These are phyloP conservation scores for Callimorpha dominula DNA, from an alignment of 2,888 invertebrate species.

Conservation along the genomic window DNA sequence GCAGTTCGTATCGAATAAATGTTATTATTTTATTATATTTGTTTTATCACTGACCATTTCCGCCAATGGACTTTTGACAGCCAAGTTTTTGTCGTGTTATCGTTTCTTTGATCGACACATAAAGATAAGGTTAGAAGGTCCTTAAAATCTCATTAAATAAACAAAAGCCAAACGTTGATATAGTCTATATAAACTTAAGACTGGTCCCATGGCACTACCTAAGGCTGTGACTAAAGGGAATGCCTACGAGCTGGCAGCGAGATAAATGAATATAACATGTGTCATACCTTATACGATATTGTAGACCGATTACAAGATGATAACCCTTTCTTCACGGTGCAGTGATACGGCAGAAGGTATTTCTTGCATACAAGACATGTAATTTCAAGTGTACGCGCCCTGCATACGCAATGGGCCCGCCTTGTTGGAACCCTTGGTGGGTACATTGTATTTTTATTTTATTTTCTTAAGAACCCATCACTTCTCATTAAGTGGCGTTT, in stretches of 20 bases:
- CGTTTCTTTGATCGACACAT: too few relatives aligned
- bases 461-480: conserved; percentile 86
- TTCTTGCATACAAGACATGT: conserved; percentile 82
- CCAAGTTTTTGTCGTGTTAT: neutral
- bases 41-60: neutral
- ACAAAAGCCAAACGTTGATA: neutral
- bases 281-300: neutral
- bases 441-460: conserved; percentile 80
- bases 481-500: conserved; percentile 87
- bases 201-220: neutral
- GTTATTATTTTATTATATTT: neutral
- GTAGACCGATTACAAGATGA: conserved; percentile 32
- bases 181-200: neutral
- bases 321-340: conserved; percentile 64
- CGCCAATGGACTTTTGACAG: neutral
- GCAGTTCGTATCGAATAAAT: neutral
- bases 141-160: too few relatives aligned
- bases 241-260: neutral
- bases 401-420: conserved; percentile 77
- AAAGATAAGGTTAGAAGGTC: neutral
- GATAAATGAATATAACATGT: neutral
- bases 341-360: conserved; percentile 65
- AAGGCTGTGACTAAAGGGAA: neutral
- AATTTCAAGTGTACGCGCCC: conserved; percentile 75
- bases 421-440: conserved; percentile 71